Evolutionary conservation across 2,113 vertebrate species (phyloP), one percentile per base, ranked within the genome.

Genomic region (Aegithalos caudatus): DNA sequence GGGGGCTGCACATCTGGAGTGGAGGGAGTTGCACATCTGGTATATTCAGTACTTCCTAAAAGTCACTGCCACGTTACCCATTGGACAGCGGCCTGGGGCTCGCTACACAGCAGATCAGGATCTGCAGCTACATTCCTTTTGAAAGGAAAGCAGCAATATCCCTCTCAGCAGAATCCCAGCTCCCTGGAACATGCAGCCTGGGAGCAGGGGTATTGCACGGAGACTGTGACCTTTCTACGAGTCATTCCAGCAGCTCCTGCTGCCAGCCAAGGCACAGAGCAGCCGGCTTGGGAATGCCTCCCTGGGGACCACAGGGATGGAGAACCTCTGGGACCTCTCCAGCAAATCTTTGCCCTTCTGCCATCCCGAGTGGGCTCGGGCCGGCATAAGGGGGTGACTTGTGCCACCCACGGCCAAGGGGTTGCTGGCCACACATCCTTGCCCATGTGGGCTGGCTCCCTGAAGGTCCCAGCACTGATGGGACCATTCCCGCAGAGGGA

Each of bases 1-100:
- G 57, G 16, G 6, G 31, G 33, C 28, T 3, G 29, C 83, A 84
- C 94, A 97, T 95, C 95, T 92, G 91, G 92, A 86, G 31, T 9
- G 1, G 6, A 56, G 81, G 42, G 64, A 94, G 40, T n/a, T 53
- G 44, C 83, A 95, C 91, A 96, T 95, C 83, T 94, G 88, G 94
- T 94, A 97, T 94, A 96, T 86, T 79, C 65, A 94, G 95, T 97
- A 92, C 95, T 95, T 95, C 91, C 94, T 87, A 35, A 71, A 90
- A 96, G 87, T 58, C 79, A 28, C 85, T 96, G 95, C 93, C 95
- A 95, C 88, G 92, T 95, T 95, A 80, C 50, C 79, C 81, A 88
- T 92, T 95, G 94, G 93, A 89, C 13, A 3, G 50, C 58, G 62
- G 85, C 90, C 90, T 80, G 76, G 6, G 37, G 87, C 87, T 85